Conservation (phyloP, 2,888 invertebrate genomes). For the Dryobotodes eremita region DNA sequence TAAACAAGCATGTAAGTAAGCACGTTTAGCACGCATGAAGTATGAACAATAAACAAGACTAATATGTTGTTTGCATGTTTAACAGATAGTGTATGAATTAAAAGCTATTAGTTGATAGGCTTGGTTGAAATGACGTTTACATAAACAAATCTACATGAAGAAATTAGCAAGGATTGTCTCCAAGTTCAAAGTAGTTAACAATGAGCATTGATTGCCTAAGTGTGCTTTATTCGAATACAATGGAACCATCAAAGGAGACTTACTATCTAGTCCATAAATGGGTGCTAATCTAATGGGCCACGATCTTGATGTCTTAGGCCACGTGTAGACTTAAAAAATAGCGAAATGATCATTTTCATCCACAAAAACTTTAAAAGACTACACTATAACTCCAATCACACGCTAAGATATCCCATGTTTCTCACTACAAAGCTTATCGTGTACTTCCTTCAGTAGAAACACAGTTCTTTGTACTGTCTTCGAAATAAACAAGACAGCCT, state of each 20-base stretch:
- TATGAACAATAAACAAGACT: conserved; percentile 56
- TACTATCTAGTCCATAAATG: conserved; percentile 26
- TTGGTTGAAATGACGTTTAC: conserved; percentile 21
- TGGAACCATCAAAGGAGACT: conserved; percentile 39
- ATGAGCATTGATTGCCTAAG: conserved; percentile 29
- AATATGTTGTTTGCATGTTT: conserved; percentile 59
- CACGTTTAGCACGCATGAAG: conserved; percentile 46
- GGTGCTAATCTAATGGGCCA: conserved; percentile 13
- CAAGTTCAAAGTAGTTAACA: conserved; percentile 33
- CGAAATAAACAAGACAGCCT: conserved; percentile 64
- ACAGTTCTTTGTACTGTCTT: conserved; percentile 63
- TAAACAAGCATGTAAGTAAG: conserved; percentile 44
- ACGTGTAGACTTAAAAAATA: conserved; percentile 18
- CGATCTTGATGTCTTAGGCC: conserved; percentile 9
- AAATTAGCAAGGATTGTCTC: conserved; percentile 4
- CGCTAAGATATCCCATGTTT: conserved; percentile 20
- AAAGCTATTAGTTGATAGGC: conserved; percentile 43
- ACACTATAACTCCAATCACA: conserved; percentile 30
- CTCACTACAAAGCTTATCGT: conserved; percentile 53
- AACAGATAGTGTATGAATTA: conserved; percentile 44
- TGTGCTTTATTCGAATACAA: conserved; percentile 51
- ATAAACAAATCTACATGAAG: conserved; percentile 9
- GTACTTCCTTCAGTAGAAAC: conserved; percentile 53
- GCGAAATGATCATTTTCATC: neutral
- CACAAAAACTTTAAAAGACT: neutral